Base-by-base conservation (phyloP, 1,140 invertebrate species). In the Drosophila gunungcola region DNA sequence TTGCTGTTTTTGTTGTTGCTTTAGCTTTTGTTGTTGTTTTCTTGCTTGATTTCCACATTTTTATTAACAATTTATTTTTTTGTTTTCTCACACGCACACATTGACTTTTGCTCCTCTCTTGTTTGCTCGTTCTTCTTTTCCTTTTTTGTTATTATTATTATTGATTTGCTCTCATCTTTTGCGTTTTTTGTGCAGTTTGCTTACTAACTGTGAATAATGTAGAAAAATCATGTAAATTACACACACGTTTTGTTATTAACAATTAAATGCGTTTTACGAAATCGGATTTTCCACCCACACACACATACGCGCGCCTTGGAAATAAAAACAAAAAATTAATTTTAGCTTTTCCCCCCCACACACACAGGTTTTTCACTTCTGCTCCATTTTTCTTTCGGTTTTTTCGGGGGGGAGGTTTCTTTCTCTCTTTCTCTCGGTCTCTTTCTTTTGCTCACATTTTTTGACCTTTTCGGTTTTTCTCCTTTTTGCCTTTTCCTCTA, bases 261-360 rank as follows among this genome's bases (percentile, higher is more conserved):
- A 73, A 65, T 79, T 76, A 86, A 86, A 86, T 86, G 83, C 83
- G 83, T 88, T 86, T 76, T 73, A 86, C 75, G 67, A 79, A 83
- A 77, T 75, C 27, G 39, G 49, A 69, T 51, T 60, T 51, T 57
- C 43, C 49, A 46, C 65, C 39, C 72, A 76, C 45, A 25, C 56
- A 49, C 62, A 51, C 56, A 58, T n/a, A 34, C 53, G 9, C 42
- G 27, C 75, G 39, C 36, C 39, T 88, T 67, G 63, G 57, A 63
- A 89, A 88, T 77, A 88, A 89, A 80, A 88, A 88, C 80, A 88
- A 84, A 89, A 84, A 88, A 74, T 88, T 88, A 83, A 89, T 89
- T 88, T 89, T 89, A 89, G 80, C 84, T 86, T 88, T 88, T 88
- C 67, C 72, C 70, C 70, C 69, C 49, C 68, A 41, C 46, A 51